A percentile compares a stretch with the other conserved stretches of the same genome.
phyloP scores from a whole-genome alignment of 2,888 invertebrate species.

The Rhagonycha lutea region DNA sequence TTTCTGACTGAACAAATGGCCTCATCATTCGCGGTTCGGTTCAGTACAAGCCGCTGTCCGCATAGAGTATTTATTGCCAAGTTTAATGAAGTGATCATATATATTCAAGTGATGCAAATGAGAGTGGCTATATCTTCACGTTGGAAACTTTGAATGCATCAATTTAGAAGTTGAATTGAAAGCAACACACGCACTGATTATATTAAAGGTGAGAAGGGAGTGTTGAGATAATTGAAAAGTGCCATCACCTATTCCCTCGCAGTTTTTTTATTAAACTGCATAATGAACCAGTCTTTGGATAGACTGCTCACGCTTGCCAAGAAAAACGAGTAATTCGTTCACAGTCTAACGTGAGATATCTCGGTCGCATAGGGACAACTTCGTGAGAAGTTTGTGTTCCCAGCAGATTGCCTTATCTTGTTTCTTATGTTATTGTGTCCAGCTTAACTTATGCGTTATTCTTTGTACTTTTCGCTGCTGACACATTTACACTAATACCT shows the following conservation, averaged over 20 bases:
- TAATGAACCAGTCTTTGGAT: slow-evolving; percentile 42
- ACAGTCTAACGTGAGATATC: slow-evolving; percentile 13
- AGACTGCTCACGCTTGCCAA: slow-evolving; percentile 35
- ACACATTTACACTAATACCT: slow-evolving; percentile 45
- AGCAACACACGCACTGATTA: slow-evolving; percentile 18
- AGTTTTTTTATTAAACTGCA: slow-evolving; percentile 38
- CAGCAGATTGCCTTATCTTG: slow-evolving; percentile 49
- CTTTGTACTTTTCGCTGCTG: slow-evolving; percentile 45
- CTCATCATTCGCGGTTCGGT: slow-evolving; percentile 36
- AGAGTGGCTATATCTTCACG: slow-evolving; percentile 22
- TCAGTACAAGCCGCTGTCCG: slow-evolving; percentile 31
- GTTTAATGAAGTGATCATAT: slow-evolving; percentile 40
- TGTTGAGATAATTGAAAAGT: slow-evolving; percentile 28
- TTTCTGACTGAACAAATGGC: slow-evolving; percentile 33
- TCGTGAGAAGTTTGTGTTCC: slow-evolving; percentile 46
- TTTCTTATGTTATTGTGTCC: slow-evolving; percentile 47
- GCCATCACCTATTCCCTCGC: slow-evolving; percentile 34
- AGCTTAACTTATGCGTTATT: slow-evolving; percentile 40
- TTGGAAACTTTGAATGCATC: slow-evolving; percentile 14
- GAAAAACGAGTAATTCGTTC: not conserved
- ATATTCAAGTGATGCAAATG: slow-evolving; percentile 37
- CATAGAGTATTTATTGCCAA: slow-evolving; percentile 36
- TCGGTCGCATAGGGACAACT: slow-evolving; percentile 37
- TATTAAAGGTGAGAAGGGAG: slow-evolving; percentile 21
- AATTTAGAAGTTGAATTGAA: slow-evolving; percentile 10